A percentile compares a stretch with the other conserved stretches of the same genome.
Evolutionary conservation across 2,797 vertebrate genomes (phyloP).

Genomic region (Eulemur albifrons): DNA sequence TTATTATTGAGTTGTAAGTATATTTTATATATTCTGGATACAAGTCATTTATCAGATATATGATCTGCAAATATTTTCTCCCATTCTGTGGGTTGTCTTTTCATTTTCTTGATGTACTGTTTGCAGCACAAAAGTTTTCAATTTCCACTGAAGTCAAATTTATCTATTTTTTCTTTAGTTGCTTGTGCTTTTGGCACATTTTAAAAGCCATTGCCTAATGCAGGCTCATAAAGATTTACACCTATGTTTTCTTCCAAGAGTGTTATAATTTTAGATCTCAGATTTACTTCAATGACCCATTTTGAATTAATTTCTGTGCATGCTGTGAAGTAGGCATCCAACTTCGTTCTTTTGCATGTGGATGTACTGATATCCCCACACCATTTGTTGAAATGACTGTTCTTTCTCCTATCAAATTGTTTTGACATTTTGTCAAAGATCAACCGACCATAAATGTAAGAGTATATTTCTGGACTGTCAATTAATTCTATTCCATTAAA

Average conservation of each 20-base stretch:
- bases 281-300: background rate
- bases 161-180: background rate
- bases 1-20: background rate
- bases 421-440: background rate
- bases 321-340: background rate
- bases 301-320: background rate
- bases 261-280: background rate
- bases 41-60: background rate
- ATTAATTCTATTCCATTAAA: background rate
- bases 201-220: background rate
- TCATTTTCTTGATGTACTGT: background rate
- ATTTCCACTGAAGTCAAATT: background rate
- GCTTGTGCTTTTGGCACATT: background rate
- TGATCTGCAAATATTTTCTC: conserved; percentile 35
- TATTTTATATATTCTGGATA: background rate
- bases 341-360: background rate
- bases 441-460: background rate
- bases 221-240: background rate
- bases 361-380: background rate
- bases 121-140: background rate
- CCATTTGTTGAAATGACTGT: background rate
- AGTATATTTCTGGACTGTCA: background rate
- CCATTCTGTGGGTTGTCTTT: background rate
- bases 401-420: background rate
- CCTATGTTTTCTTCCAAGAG: background rate